Conservation (phyloP, 2,797 vertebrate genomes). For the Buphagus erythrorhynchus region DNA sequence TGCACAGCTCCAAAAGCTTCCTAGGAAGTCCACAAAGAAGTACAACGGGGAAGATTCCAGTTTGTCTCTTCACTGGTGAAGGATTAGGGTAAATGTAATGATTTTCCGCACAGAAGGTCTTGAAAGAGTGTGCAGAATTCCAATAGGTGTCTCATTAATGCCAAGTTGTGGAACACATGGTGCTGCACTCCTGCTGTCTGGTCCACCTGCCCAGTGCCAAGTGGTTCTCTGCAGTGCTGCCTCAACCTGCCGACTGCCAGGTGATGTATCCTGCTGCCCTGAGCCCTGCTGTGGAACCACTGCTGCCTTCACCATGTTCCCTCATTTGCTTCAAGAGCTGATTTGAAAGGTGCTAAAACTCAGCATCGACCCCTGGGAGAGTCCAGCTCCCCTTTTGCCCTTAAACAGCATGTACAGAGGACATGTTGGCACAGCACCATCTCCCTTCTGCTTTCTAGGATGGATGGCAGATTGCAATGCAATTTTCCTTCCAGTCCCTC, state of each 20-base stretch:
- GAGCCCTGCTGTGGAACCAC: neutral
- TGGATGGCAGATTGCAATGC: neutral
- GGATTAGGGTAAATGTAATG: neutral
- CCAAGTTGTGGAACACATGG: slow-evolving; percentile 50
- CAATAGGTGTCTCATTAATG: slow-evolving; percentile 72
- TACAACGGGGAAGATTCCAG: neutral
- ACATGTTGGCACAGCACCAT: neutral
- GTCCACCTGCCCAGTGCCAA: slow-evolving; percentile 67
- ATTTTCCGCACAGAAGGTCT: slow-evolving; percentile 54
- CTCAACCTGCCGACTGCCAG: slow-evolving; percentile 43
- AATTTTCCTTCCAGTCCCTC: neutral
- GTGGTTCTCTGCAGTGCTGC: slow-evolving; percentile 6
- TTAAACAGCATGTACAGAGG: neutral
- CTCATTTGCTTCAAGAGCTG: neutral
- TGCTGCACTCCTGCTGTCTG: slow-evolving; percentile 64
- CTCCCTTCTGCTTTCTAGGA: neutral
- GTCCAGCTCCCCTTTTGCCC: neutral
- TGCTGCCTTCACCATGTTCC: neutral
- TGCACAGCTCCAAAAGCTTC: neutral
- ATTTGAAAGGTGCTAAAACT: neutral
- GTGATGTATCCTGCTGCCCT: slow-evolving; percentile 48
- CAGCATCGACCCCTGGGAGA: neutral
- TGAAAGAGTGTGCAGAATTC: slow-evolving; percentile 45
- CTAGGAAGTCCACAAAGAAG: neutral
- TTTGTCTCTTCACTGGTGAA: neutral